Evolutionary conservation across 2,113 vertebrate genomes (phyloP), one percentile per base, ranked within the genome.

Genomic region (Periophthalmodon schlosseri): DNA sequence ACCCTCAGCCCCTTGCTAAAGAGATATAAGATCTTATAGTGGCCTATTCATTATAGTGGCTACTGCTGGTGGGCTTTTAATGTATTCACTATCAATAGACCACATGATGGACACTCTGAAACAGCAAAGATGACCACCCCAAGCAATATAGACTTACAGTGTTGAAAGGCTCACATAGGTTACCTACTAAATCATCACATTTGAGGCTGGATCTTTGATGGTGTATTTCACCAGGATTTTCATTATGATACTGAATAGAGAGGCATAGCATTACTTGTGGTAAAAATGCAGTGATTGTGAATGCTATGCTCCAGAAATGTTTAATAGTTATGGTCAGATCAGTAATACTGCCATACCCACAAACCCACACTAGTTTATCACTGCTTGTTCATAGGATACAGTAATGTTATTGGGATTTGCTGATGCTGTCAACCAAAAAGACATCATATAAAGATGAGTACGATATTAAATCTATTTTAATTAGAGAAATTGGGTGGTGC

Each of bases 271-370:
- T 63, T 71, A 78, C 81, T 65, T 85, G 83, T 66, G 74, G 77
- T 68, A 28, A 67, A 73, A 54, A 76, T 46, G n/a, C 81, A 86
- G 85, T 76, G 23, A 34, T 7, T 61, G 58, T 74, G 74, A 39
- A n/a, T 47, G 65, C 4, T n/a, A 78, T 69, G 74, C 76, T 78
- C 73, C 77, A 80, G 73, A 87, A 82, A 79, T 84, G 85, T 78
- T 84, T 76, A 82, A 86, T 76, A 85, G 86, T 87, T 79, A 82
- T 72, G 77, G 87, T 86, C 75, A 84, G 73, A 87, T 86, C 76
- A 56, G 74, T 82, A 82, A 68, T 70, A 74, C 70, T 72, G 77
- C 83, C 72, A 84, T 63, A 78, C 70, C 64, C 69, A 80, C 75
- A 85, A 84, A 79, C 73, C 73, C 75, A 73, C 84, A 86, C 68